phyloP scores from a whole-genome alignment of 2,888 invertebrate genomes.

The Sarcophaga carnaria region DNA sequence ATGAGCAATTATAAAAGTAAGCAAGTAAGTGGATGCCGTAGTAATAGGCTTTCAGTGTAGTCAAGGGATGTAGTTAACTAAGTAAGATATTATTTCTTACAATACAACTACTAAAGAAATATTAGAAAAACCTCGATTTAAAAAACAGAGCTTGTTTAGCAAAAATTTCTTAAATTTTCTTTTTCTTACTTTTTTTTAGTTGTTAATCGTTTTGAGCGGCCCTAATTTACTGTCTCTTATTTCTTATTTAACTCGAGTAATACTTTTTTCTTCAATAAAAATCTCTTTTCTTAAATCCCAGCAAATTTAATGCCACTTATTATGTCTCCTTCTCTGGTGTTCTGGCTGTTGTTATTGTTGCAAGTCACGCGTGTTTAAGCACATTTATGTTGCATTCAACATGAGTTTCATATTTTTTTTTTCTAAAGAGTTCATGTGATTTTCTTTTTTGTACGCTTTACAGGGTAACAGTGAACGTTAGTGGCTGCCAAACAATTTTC shows the following conservation, averaged over 20 bases:
- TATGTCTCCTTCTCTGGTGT: background rate
- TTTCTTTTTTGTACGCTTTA: conserved; percentile 21
- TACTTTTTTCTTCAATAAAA: background rate
- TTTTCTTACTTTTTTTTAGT: too few species aligned
- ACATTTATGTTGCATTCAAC: conserved; percentile 29
- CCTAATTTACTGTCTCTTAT: background rate
- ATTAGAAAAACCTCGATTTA: too few species aligned
- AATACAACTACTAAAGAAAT: too few species aligned
- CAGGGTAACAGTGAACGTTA: background rate
- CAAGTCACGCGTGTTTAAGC: conserved; percentile 33
- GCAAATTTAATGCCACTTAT: background rate
- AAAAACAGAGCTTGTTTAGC: too few species aligned
- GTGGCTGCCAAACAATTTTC: conserved; percentile 14
- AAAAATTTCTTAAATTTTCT: too few species aligned
- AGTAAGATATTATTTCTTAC: too few species aligned
- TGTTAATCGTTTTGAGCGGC: too few species aligned
- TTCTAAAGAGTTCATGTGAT: background rate
- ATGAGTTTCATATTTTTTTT: conserved; percentile 7
- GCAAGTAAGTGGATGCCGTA: too few species aligned
- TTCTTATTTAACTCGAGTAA: background rate
- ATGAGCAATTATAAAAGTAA: too few species aligned
- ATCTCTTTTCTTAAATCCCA: conserved; percentile 1
- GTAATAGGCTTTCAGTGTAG: too few species aligned
- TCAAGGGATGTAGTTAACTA: too few species aligned
- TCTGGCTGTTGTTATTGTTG: background rate